These are phyloP conservation scores for Eristalis pertinax DNA, from an alignment of 2,888 invertebrate species.

Conservation along the genomic window DNA sequence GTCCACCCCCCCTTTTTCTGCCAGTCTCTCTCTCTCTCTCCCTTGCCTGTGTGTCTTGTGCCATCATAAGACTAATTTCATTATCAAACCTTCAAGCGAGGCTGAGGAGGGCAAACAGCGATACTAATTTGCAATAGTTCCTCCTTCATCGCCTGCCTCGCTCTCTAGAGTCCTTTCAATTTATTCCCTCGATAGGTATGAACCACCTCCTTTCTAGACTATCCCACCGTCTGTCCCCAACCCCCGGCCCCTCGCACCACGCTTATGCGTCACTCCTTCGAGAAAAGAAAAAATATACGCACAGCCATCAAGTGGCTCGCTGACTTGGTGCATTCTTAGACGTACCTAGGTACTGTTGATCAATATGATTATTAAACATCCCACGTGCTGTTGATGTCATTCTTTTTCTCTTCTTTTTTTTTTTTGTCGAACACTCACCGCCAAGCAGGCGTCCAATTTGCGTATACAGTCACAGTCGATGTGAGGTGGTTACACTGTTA, in stretches of 20 bases:
- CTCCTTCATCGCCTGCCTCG: too few species aligned
- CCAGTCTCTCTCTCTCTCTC: background rate
- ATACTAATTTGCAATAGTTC: constrained; percentile 7
- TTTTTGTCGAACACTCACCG: background rate
- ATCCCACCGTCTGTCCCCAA: too few species aligned
- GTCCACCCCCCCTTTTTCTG: background rate
- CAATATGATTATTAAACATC: constrained; percentile 28
- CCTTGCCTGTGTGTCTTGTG: background rate
- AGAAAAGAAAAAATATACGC: background rate
- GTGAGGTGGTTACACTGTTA: background rate
- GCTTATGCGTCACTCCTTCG: too few species aligned
- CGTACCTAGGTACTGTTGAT: constrained; percentile 13
- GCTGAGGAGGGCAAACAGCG: background rate
- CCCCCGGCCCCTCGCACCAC: too few species aligned
- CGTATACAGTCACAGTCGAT: too few species aligned
- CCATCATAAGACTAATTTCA: constrained; percentile 9
- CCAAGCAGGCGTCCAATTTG: background rate
- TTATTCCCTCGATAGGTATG: too few species aligned
- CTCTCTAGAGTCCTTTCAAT: too few species aligned
- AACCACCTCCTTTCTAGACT: too few species aligned
- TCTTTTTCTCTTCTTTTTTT: too few species aligned
- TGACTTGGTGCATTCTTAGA: background rate
- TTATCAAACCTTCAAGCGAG: background rate
- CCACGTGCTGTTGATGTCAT: constrained; percentile 52
- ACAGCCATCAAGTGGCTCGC: background rate